These are phyloP conservation scores for Amphipyra berbera DNA, from an alignment of 2,888 invertebrate genomes.

Conservation along the genomic window DNA sequence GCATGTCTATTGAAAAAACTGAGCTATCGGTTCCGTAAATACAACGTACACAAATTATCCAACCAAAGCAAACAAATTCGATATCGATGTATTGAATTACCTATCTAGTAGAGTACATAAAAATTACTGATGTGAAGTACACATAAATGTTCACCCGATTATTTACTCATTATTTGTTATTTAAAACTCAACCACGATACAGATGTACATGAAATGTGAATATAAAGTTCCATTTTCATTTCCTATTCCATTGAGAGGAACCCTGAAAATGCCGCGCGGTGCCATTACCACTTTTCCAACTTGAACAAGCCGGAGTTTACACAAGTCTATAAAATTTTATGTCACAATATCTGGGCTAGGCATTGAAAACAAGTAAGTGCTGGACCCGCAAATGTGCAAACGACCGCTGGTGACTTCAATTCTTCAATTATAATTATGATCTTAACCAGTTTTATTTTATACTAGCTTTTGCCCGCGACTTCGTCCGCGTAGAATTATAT, in stretches of 20 bases:
- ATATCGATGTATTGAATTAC: neutral
- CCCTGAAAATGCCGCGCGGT: conserved; percentile 36
- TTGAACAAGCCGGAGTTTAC: conserved; percentile 54
- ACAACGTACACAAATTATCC: neutral
- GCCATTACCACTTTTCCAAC: conserved; percentile 57
- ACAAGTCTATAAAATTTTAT: conserved; percentile 65
- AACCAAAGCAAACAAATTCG: neutral
- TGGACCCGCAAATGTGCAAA: conserved; percentile 42
- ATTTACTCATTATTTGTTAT: neutral
- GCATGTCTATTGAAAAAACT: conserved; percentile 52
- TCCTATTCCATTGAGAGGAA: conserved; percentile 24
- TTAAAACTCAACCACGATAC: neutral
- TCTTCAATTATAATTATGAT: conserved; percentile 28
- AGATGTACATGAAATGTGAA: conserved; percentile 36
- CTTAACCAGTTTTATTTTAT: too few species aligned
- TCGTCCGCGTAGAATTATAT: too few species aligned
- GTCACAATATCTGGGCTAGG: conserved; percentile 59
- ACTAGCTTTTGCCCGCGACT: too few species aligned
- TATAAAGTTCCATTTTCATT: conserved; percentile 25
- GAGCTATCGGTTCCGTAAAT: conserved; percentile 33
- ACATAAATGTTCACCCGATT: too few species aligned
- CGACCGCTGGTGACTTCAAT: conserved; percentile 31
- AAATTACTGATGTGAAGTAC: too few species aligned
- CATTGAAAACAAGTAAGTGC: conserved; percentile 50
- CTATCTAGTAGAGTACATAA: too few species aligned